Percentiles rank a stretch among this genome's conserved stretches.
These are phyloP conservation scores for Bubo blakistoni DNA, from an alignment of 2,113 vertebrate genomes.

Conservation along the genomic window DNA sequence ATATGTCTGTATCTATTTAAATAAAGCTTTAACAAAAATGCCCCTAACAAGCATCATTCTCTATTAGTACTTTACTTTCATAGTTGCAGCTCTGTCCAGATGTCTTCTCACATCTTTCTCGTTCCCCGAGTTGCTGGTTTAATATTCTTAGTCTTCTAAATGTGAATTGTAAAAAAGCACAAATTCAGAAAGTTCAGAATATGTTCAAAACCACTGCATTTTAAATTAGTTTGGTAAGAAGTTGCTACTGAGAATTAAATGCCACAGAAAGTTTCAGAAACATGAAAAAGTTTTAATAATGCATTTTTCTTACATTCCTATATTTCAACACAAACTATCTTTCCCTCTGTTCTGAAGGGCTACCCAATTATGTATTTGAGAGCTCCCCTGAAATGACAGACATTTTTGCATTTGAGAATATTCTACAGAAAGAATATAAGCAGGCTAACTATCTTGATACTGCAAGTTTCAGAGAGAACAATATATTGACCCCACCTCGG, in stretches of 20 bases:
- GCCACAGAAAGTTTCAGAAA: not conserved
- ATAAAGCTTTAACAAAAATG: not conserved
- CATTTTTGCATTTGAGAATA: not conserved
- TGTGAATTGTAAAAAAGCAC: slow-evolving; percentile 30
- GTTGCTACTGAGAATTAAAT: not conserved
- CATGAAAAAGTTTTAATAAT: not conserved
- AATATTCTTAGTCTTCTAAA: slow-evolving; percentile 79
- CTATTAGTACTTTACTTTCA: slow-evolving; percentile 75
- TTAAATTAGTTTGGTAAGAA: not conserved
- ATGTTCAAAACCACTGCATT: not conserved
- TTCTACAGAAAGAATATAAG: not conserved
- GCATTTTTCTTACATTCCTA: not conserved
- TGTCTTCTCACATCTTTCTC: slow-evolving; percentile 68
- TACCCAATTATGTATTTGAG: not conserved
- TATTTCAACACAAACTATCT: not conserved
- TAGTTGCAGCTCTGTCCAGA: slow-evolving; percentile 64
- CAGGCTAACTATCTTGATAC: not conserved
- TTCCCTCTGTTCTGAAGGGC: not conserved
- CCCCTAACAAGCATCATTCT: not conserved
- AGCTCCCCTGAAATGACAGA: not conserved
- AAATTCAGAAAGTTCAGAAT: not conserved
- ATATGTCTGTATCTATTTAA: not conserved
- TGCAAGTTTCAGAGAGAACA: not conserved
- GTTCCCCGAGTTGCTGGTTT: slow-evolving; percentile 81
- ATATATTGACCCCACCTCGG: not conserved